Percentiles rank a stretch among this genome's conserved stretches.
Evolutionary conservation across 2,888 invertebrate species (phyloP).

Genomic region (Doris montereyensis): DNA sequence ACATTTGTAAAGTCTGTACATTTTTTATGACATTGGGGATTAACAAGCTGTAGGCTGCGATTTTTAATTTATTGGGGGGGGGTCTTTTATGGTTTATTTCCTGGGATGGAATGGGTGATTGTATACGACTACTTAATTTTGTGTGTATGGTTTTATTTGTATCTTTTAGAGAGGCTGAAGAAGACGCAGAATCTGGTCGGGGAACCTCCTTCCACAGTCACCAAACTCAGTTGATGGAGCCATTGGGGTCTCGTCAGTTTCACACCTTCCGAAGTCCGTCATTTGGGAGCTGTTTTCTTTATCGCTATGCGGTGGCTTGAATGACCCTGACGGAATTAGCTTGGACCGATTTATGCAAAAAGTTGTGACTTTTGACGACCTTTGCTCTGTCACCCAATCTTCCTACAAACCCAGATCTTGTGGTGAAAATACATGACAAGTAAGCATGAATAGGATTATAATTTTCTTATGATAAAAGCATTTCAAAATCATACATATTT

Average conservation of each 20-base stretch:
- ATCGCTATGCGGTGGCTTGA: conserved; percentile 83
- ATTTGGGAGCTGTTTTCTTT: conserved; percentile 79
- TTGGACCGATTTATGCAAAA: conserved; percentile 79
- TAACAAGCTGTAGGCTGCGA: no score
- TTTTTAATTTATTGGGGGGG: no score
- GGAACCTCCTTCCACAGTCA: conserved; percentile 95
- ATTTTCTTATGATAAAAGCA: no score
- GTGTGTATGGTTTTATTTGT: no score
- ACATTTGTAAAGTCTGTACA: no score
- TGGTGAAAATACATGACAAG: conserved; percentile 88
- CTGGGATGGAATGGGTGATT: no score
- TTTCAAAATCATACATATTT: no score
- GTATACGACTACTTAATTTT: no score
- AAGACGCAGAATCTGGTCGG: conserved; percentile 96
- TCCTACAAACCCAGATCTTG: conserved; percentile 84
- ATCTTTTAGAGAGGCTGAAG: conserved; percentile 76
- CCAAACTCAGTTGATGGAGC: conserved; percentile 87
- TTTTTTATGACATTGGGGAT: no score
- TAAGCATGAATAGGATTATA: conserved; percentile 66
- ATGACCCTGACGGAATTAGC: conserved; percentile 74
- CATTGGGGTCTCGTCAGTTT: conserved; percentile 63
- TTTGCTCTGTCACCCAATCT: conserved; percentile 80
- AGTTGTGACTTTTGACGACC: conserved; percentile 78
- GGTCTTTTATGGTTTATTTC: no score
- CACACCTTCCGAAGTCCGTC: conserved; percentile 55